Conservation (phyloP, 2,888 invertebrate genomes). For the Drosophila mayaguana region DNA sequence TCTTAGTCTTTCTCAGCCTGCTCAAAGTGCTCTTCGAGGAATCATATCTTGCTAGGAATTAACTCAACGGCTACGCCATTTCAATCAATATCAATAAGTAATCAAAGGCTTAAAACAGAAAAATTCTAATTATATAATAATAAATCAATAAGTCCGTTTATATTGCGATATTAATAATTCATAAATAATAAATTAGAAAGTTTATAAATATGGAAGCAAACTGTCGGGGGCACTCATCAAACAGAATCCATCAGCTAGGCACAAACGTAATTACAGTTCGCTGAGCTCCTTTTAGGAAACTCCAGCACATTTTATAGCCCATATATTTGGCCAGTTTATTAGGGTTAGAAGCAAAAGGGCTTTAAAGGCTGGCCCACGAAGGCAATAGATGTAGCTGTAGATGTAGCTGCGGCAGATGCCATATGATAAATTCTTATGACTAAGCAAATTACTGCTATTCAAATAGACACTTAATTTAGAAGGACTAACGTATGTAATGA, state of each 20-base stretch:
- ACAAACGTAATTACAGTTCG: slow-evolving; percentile 12
- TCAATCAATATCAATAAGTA: too few species aligned
- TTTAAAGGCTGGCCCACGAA: background rate
- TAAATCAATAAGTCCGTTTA: too few species aligned
- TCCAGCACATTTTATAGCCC: background rate
- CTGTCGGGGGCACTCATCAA: background rate
- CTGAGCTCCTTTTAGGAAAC: background rate
- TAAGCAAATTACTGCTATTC: slow-evolving; percentile 33
- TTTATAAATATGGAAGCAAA: background rate
- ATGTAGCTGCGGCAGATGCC: slow-evolving; percentile 1
- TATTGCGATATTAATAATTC: background rate
- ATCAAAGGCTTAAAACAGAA: too few species aligned
- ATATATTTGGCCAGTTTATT: slow-evolving; percentile 16
- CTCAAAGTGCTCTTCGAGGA: too few species aligned
- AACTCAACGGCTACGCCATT: too few species aligned
- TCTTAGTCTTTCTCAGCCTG: too few species aligned
- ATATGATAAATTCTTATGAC: slow-evolving; percentile 41
- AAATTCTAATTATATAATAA: too few species aligned
- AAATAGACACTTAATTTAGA: slow-evolving; percentile 56
- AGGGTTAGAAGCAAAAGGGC: slow-evolving; percentile 9
- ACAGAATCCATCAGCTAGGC: background rate
- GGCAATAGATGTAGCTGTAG: background rate
- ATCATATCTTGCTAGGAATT: too few species aligned
- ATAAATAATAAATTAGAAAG: background rate
- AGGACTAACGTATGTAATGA: slow-evolving; percentile 50